phyloP scores from a whole-genome alignment of 1,140 invertebrate species.

The Neotoxoptera formosana region DNA sequence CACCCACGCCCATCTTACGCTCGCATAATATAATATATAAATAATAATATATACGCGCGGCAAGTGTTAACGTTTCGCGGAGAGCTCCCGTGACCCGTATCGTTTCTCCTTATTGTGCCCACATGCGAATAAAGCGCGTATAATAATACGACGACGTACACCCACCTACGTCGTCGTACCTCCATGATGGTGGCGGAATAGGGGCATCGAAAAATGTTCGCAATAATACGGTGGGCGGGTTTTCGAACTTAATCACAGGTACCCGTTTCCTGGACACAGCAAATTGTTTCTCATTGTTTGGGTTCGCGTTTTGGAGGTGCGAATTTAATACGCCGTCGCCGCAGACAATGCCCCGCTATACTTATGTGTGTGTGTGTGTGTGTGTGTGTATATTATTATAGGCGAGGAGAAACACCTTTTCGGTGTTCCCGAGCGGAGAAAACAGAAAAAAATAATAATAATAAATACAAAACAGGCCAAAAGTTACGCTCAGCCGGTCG shows the following conservation, averaged over 20 bases:
- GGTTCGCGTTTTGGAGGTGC: background rate
- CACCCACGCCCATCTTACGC: conserved; percentile 30
- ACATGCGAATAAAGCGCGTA: conserved; percentile 32
- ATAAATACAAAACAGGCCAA: background rate
- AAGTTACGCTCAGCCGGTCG: background rate
- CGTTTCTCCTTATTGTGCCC: conserved; percentile 42
- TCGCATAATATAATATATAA: too few relatives aligned
- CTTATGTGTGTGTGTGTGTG: too few relatives aligned
- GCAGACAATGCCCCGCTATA: background rate
- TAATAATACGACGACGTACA: background rate
- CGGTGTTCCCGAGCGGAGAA: background rate
- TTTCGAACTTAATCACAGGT: conserved; percentile 39
- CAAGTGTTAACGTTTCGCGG: conserved; percentile 20
- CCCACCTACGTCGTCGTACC: background rate
- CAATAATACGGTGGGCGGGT: conserved; percentile 33
- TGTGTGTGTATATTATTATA: too few relatives aligned
- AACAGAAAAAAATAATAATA: background rate
- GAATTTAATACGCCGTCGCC: background rate
- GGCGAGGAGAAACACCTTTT: background rate
- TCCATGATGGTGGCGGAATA: background rate
- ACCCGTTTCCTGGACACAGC: conserved; percentile 39
- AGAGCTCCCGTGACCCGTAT: conserved; percentile 41
- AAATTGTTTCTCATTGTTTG: conserved; percentile 29
- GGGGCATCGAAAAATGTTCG: conserved; percentile 18
- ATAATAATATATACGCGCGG: too few relatives aligned